Conservation (phyloP, 2,113 vertebrate genomes). For the Oenanthe oenanthe region DNA sequence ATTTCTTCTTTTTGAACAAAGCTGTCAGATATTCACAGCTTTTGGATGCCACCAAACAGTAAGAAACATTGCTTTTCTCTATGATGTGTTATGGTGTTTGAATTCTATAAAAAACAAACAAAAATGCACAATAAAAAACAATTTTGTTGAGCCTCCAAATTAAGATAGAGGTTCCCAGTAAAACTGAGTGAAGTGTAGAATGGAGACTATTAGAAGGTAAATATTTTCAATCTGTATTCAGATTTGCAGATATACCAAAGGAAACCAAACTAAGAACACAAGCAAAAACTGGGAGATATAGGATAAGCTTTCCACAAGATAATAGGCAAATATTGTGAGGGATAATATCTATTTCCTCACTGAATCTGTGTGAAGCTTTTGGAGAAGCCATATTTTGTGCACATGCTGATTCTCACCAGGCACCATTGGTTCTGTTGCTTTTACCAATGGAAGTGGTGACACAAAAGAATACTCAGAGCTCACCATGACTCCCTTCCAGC, state of each 20-base stretch:
- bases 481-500: not conserved
- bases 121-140: not conserved
- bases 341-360: not conserved
- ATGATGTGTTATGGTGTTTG: not conserved
- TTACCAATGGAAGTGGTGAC: not conserved
- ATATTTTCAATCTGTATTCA: not conserved
- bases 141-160: not conserved
- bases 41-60: not conserved
- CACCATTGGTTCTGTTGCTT: not conserved
- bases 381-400: not conserved
- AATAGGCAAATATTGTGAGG: not conserved
- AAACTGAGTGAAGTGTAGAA: not conserved
- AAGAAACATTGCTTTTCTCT: not conserved
- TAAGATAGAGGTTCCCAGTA: not conserved
- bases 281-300: not conserved
- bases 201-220: not conserved
- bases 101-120: not conserved
- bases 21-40: not conserved
- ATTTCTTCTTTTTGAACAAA: not conserved
- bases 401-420: not conserved
- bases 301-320: not conserved
- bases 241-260: not conserved
- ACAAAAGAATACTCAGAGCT: not conserved
- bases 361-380: not conserved
- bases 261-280: not conserved